A percentile compares a stretch with the other conserved stretches of the same genome.
phyloP scores from a whole-genome alignment of 2,888 invertebrate species.

The Eupsilia transversa region DNA sequence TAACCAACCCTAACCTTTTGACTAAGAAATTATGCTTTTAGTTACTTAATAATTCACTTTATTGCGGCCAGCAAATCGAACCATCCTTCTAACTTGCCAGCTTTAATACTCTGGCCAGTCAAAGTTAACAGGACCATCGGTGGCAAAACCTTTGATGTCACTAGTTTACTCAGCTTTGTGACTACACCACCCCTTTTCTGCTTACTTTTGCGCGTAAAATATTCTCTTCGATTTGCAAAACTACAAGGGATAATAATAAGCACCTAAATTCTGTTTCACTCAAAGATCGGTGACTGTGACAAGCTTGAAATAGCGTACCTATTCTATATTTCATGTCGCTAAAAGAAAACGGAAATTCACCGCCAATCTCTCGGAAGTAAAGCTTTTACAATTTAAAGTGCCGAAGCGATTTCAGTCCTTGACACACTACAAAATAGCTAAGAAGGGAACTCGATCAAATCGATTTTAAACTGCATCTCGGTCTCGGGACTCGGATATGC shows the following conservation, averaged over 20 bases:
- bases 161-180: conserved; percentile 2
- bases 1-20: not conserved
- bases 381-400: conserved; percentile 63
- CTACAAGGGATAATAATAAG: conserved; percentile 6
- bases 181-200: not conserved
- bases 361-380: conserved; percentile 55
- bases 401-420: conserved; percentile 56
- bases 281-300: not conserved
- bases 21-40: not conserved
- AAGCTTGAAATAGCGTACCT: conserved; percentile 19
- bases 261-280: conserved; percentile 8
- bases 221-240: conserved; percentile 4
- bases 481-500: conserved; percentile 45
- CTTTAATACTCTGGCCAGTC: not conserved
- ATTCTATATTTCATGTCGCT: conserved; percentile 47
- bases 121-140: not conserved
- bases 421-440: conserved; percentile 56
- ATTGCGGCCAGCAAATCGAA: not conserved
- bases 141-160: conserved; percentile 13
- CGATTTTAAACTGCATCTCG: conserved; percentile 56
- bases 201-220: conserved; percentile 7
- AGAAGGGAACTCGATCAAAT: conserved; percentile 58
- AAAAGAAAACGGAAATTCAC: conserved; percentile 49
- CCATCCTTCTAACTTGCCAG: not conserved
- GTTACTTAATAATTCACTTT: conserved; percentile 8